A percentile compares a stretch with the other conserved stretches of the same genome.
Conservation (phyloP, 2,888 invertebrate genomes). For the Catocala nupta region DNA sequence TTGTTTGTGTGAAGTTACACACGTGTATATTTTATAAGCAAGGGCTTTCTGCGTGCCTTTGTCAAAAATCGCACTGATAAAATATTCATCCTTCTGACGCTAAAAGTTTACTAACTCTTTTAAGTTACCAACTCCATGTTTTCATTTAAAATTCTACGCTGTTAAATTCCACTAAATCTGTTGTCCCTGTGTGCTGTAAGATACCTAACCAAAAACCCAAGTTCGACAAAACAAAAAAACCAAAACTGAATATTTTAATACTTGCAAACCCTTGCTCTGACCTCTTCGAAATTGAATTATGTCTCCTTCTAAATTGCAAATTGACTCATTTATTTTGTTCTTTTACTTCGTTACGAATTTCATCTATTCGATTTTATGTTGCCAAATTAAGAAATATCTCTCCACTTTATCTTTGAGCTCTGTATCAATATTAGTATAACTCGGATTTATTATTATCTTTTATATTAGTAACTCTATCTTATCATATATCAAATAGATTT, state of each 20-base stretch:
- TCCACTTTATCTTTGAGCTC: slow-evolving; percentile 7
- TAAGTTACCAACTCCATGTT: slow-evolving; percentile 50
- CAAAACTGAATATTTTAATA: slow-evolving; percentile 70
- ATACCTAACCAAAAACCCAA: slow-evolving; percentile 55
- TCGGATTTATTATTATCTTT: too few relatives aligned
- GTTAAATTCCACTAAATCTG: slow-evolving; percentile 58
- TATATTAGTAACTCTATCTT: too few relatives aligned
- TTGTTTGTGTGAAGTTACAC: neutral
- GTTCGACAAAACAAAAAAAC: slow-evolving; percentile 60
- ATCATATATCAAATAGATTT: too few relatives aligned
- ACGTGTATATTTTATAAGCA: neutral
- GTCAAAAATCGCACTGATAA: neutral
- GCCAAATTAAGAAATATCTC: slow-evolving; percentile 10
- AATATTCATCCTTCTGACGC: slow-evolving; percentile 10
- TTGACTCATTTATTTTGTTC: slow-evolving; percentile 61
- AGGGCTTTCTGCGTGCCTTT: neutral
- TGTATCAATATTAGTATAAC: neutral
- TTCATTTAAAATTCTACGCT: slow-evolving; percentile 60
- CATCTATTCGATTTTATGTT: slow-evolving; percentile 24
- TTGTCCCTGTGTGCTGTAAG: slow-evolving; percentile 49
- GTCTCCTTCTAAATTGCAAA: slow-evolving; percentile 68
- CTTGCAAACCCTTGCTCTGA: slow-evolving; percentile 57
- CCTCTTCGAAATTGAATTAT: slow-evolving; percentile 66
- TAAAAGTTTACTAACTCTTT: slow-evolving; percentile 38
- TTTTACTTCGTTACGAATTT: slow-evolving; percentile 34